Evolutionary conservation across 2,113 vertebrate genomes (phyloP), one percentile per base, ranked within the genome.

Genomic region (Colossoma macropomum): DNA sequence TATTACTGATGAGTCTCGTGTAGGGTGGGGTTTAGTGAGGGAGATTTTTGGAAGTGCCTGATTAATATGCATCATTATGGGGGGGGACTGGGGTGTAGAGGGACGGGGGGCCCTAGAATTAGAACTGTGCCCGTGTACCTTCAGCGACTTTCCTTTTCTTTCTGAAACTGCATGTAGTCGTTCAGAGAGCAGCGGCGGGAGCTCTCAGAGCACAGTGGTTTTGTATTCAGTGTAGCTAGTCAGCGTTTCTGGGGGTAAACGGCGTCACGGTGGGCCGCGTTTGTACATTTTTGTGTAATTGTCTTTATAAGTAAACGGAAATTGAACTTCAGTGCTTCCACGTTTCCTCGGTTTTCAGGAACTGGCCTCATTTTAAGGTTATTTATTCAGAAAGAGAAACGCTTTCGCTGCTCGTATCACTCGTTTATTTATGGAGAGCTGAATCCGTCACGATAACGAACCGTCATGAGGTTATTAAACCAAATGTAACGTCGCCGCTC

Each of bases 11-110:
- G 45, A 86, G 89, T 90, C 87, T 90, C 90, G 87, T 89, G 87
- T 88, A 83, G 78, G 54, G 32, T 60, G 60, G 56, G 52, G 88
- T 82, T 90, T 85, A 91, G 17, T 84, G 71, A 89, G 88, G 83
- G 89, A 87, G 2, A 23, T 87, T 83, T 75, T 91, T 84, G 63
- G 85, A 75, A 95, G 94, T 95, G 94, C 94, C 94, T 95, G 91
- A 92, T 93, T 89, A 23, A 56, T 90, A 86, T 90, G 90, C 91
- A 88, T 78, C 73, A 13, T 78, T 66, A 73, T 48, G 48, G 15
- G 28, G 54, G 78, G 8, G 52, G 54, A 4, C 7, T 17, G 52
- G 11, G 17, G 52, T 19, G 8, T 0, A 21, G 54, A 0, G 50
- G 17, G 21, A 21, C 6, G 1, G 54, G 13, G 54, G 3, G 21